A percentile compares a stretch with the other conserved stretches of the same genome.
Conservation (phyloP, 2,113 vertebrate genomes). For the Oplegnathus fasciatus region DNA sequence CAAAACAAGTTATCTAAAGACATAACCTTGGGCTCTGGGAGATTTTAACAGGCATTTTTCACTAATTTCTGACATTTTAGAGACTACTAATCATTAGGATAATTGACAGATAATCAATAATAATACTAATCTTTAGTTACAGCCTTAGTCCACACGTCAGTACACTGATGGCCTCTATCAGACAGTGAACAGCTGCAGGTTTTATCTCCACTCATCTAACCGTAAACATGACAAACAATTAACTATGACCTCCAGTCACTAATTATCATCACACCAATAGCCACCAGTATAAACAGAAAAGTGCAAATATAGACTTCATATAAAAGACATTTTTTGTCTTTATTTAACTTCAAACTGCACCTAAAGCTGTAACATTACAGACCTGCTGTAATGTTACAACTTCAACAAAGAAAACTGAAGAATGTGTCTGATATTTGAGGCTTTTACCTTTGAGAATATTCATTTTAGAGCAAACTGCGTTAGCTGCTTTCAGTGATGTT, state of each 20-base stretch:
- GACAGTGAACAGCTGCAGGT: slow-evolving; percentile 21
- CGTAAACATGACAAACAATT: slow-evolving; percentile 15
- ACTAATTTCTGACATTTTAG: not conserved
- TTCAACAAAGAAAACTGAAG: slow-evolving; percentile 13
- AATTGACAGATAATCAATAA: not conserved
- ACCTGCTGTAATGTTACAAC: not conserved
- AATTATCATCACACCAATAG: not conserved
- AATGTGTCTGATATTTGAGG: not conserved
- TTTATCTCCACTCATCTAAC: slow-evolving; percentile 17
- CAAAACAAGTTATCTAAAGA: not conserved
- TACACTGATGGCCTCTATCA: not conserved
- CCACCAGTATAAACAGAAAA: not conserved
- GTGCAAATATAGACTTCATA: not conserved
- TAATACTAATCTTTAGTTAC: not conserved
- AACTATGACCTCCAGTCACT: slow-evolving; percentile 1
- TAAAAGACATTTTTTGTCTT: not conserved
- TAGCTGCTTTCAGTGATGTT: too few relatives aligned
- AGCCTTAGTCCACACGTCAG: not conserved
- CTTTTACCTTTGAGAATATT: not conserved
- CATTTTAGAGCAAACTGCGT: not conserved
- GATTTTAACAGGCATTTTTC: not conserved
- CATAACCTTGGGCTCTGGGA: not conserved
- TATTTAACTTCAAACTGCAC: not conserved
- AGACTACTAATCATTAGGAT: not conserved
- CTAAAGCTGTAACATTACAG: not conserved